A percentile compares a stretch with the other conserved stretches of the same genome.
These are phyloP conservation scores for Spodoptera litura DNA, from an alignment of 1,140 invertebrate species.

Conservation along the genomic window DNA sequence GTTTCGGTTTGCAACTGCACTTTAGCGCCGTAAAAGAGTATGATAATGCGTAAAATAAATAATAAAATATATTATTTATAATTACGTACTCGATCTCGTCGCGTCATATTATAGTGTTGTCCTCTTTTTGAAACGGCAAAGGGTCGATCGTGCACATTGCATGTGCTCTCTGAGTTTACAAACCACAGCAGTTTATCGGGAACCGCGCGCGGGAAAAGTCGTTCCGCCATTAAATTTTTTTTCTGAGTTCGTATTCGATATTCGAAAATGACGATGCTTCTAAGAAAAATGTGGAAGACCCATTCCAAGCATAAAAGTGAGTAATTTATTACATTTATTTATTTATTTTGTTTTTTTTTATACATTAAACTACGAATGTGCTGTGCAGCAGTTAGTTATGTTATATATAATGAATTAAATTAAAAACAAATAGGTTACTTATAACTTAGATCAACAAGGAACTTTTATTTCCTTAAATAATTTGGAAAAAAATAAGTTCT, in stretches of 20 bases:
- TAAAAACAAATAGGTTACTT: too few relatives aligned
- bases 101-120: constrained; percentile 1
- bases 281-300: constrained; percentile 89
- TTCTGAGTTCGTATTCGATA: not conserved
- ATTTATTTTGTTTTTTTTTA: not conserved
- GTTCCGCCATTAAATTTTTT: constrained; percentile 48
- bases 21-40: not conserved
- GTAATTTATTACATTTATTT: constrained; percentile 66
- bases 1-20: too few relatives aligned
- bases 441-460: too few relatives aligned
- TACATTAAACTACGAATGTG: too few relatives aligned
- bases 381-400: too few relatives aligned
- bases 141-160: constrained; percentile 56
- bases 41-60: not conserved
- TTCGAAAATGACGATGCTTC: constrained; percentile 85
- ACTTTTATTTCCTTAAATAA: too few relatives aligned
- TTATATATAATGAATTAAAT: too few relatives aligned
- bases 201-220: constrained; percentile 69
- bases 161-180: constrained; percentile 32
- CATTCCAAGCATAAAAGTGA: constrained; percentile 90
- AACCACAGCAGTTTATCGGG: constrained; percentile 58
- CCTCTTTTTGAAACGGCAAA: constrained; percentile 51
- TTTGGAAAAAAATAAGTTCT: too few relatives aligned
- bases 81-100: not conserved
- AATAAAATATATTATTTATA: too few relatives aligned